Percentiles rank a stretch among this genome's conserved stretches.
phyloP scores from a whole-genome alignment of 2,797 vertebrate species.

The Paratrypauchen microcephalus region DNA sequence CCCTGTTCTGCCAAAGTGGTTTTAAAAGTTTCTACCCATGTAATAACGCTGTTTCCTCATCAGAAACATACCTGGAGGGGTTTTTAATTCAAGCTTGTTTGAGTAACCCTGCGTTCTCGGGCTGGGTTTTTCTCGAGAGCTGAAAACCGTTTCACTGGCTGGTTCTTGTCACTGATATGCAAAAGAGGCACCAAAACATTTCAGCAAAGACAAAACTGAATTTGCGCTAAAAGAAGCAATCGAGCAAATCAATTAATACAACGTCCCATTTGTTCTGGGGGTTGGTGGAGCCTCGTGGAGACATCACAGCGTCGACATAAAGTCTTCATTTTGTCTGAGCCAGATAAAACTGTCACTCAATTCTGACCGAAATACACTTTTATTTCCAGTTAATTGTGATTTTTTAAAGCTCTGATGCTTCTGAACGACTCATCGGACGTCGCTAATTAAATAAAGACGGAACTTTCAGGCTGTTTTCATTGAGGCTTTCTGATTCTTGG shows the following conservation, averaged over 20 bases:
- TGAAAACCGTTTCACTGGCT: neutral
- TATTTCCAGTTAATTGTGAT: constrained; percentile 57
- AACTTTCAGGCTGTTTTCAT: constrained; percentile 20
- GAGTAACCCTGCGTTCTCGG: too few species aligned
- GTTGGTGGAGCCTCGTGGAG: constrained; percentile 56
- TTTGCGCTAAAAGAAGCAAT: constrained; percentile 52
- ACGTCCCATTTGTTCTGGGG: neutral
- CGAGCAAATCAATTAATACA: constrained; percentile 63
- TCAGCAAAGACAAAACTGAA: constrained; percentile 47
- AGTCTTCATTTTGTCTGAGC: constrained; percentile 32
- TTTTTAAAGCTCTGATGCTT: constrained; percentile 35
- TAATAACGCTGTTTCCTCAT: neutral
- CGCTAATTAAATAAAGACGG: constrained; percentile 43
- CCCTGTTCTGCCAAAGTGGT: neutral
- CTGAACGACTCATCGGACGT: constrained; percentile 30
- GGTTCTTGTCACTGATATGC: neutral
- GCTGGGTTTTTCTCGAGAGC: neutral
- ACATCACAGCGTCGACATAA: constrained; percentile 52
- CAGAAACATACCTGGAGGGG: neutral
- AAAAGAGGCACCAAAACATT: constrained; percentile 10
- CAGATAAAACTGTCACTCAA: constrained; percentile 49
- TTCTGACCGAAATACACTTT: constrained; percentile 57
- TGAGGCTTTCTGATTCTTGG: constrained; percentile 2
- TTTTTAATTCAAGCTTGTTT: too few species aligned
- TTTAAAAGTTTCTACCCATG: neutral